Evolutionary conservation across 1,140 invertebrate genomes (phyloP).

Genomic region (Penaeus japonicus): DNA sequence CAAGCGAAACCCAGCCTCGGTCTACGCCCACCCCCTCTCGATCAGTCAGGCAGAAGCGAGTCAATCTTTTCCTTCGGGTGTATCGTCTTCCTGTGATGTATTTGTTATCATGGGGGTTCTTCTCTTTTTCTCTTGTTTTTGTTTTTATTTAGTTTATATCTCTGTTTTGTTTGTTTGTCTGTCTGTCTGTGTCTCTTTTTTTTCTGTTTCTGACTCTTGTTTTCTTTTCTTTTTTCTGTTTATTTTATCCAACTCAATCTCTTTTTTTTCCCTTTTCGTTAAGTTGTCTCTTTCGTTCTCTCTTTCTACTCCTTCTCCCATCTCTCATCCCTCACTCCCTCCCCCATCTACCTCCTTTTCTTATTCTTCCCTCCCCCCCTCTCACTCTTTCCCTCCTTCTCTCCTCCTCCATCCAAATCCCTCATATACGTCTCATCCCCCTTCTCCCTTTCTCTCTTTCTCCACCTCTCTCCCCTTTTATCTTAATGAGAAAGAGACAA

Average conservation of each 20-base stretch:
- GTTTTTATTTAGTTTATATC: too few species aligned
- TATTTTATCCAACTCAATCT: background rate
- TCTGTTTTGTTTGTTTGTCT: too few species aligned
- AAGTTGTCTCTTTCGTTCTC: background rate
- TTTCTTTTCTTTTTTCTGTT: background rate
- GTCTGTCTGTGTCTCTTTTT: background rate
- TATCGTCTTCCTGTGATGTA: too few species aligned
- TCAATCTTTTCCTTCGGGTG: too few species aligned
- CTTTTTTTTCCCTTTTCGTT: background rate
- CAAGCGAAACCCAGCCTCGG: too few species aligned
- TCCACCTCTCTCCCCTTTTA: background rate
- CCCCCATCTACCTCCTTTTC: background rate
- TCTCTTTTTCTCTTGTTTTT: too few species aligned
- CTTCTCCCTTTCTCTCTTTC: background rate
- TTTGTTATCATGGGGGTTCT: too few species aligned
- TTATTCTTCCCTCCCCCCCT: background rate
- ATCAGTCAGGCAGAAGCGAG: too few species aligned
- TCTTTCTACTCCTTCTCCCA: background rate
- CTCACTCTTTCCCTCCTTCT: background rate
- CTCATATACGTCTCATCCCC: background rate
- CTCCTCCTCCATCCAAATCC: background rate
- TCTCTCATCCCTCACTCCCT: background rate
- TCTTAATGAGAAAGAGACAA: too few species aligned
- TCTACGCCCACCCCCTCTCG: too few species aligned
- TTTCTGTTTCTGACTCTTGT: background rate